phyloP scores from a whole-genome alignment of 2,113 vertebrate species.

The Zapus hudsonius region DNA sequence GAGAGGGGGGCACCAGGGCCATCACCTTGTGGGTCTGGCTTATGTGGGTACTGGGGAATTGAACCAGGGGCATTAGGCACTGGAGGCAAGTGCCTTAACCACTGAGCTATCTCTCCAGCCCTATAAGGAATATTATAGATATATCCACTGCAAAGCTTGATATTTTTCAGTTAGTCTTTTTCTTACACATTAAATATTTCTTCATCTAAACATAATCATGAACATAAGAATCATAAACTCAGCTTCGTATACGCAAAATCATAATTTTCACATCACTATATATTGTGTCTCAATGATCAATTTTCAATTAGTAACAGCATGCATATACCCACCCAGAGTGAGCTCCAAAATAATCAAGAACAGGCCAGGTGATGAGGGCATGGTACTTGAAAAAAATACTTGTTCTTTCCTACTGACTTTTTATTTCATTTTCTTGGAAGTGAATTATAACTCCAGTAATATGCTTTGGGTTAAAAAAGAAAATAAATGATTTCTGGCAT shows the following conservation, averaged over 20 bases:
- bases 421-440: constrained; percentile 36
- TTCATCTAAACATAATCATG: background rate
- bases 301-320: background rate
- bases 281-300: background rate
- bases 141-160: background rate
- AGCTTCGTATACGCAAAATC: background rate
- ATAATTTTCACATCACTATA: background rate
- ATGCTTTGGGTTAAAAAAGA: constrained; percentile 47
- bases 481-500: constrained; percentile 67
- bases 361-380: background rate
- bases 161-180: background rate
- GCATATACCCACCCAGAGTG: accelerated
- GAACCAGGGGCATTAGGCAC: too few relatives aligned
- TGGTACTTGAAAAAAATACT: background rate
- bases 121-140: too few relatives aligned
- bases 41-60: too few relatives aligned
- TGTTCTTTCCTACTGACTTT: constrained; percentile 29
- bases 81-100: too few relatives aligned
- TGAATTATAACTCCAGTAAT: constrained; percentile 68
- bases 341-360: background rate
- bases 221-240: background rate
- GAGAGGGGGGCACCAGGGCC: too few relatives aligned
- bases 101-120: too few relatives aligned
- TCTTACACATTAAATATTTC: background rate
- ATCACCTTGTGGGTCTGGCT: too few relatives aligned